Evolutionary conservation across 1,140 invertebrate genomes (phyloP), one percentile per base, ranked within the genome.

Genomic region (Cecropterus lyciades): DNA sequence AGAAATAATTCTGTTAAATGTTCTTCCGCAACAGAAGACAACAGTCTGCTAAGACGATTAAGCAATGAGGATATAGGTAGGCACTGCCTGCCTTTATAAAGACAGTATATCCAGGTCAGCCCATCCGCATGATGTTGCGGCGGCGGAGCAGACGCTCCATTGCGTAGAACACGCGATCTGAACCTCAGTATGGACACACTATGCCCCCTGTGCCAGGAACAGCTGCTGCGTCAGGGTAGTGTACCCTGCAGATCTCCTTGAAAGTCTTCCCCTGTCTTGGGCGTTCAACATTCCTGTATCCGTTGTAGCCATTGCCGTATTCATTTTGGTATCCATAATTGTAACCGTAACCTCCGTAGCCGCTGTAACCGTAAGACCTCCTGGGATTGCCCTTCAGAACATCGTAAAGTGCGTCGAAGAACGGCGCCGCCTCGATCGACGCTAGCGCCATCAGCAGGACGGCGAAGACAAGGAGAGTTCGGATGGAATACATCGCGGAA

Each of bases 131-230:
- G 56, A 91, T 88, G 67, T 89, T 87, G 52, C 88, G 80, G 71
- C 89, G 84, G 55, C 87, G 83, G 68, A 91, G 87, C 70, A 91
- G 72, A 43, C 86, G 82, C 80, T 89, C 81, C 86, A 91, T 83
- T 79, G 89, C 87, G 89, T 91, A 90, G 89, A 91, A 90, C 89
- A 90, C 89, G 89, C 89, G 89, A 83, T 85, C 82, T 73, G 87
- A 89, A 82, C 85, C 87, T 91, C 89, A 91, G 81, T 88, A 89
- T 53, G 87, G 89, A 55, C 89, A 91, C 24, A 88, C 74, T 66
- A 91, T 80, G 3, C 87, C 87, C 0, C 80, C 82, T n/a, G 78
- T 68, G 0, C 89, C 89, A 0, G 89, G 89, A 5, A 81, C 49
- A n/a, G 80, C 85, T 10, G 72, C 73, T 0, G 91, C 75, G 53